These are phyloP conservation scores for Odontamblyopus rebecca DNA, from an alignment of 2,797 vertebrate species.

Conservation along the genomic window DNA sequence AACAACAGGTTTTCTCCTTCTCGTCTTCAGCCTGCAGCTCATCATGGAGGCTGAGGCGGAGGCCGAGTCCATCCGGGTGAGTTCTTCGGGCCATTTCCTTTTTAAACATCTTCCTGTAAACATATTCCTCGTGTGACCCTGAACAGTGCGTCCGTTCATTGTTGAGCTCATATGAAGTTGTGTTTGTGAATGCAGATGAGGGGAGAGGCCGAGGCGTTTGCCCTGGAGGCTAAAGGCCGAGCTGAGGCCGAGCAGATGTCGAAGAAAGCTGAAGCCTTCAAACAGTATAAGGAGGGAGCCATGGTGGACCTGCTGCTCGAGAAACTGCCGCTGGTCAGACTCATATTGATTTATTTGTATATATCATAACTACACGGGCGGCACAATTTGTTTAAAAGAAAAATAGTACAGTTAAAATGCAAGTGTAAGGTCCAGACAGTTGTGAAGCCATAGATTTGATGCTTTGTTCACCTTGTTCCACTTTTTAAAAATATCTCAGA, in stretches of 20 bases:
- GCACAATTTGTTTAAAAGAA: too few species aligned
- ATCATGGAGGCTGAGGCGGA: slow-evolving; percentile 93
- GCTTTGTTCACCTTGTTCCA: too few species aligned
- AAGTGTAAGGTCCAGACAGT: too few species aligned
- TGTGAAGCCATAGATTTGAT: too few species aligned
- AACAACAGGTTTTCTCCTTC: not conserved
- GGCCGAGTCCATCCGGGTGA: slow-evolving; percentile 86
- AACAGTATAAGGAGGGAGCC: slow-evolving; percentile 89
- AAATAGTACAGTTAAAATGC: too few species aligned
- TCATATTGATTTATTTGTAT: not conserved
- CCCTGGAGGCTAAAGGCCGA: slow-evolving; percentile 84
- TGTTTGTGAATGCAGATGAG: slow-evolving; percentile 75
- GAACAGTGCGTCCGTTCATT: not conserved
- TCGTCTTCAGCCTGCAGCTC: slow-evolving; percentile 79
- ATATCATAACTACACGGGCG: too few species aligned
- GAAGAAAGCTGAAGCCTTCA: slow-evolving; percentile 91
- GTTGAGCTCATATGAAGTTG: not conserved
- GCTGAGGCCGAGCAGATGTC: slow-evolving; percentile 91
- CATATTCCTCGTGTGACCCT: not conserved
- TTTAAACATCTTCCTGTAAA: not conserved
- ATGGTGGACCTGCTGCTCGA: slow-evolving; percentile 94
- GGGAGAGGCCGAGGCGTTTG: slow-evolving; percentile 90
- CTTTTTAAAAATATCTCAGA: too few species aligned
- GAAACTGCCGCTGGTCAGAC: slow-evolving; percentile 87
- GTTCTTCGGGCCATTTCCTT: slow-evolving; percentile 33